Conservation (phyloP, 2,113 vertebrate species). For the Archocentrus centrarchus region DNA sequence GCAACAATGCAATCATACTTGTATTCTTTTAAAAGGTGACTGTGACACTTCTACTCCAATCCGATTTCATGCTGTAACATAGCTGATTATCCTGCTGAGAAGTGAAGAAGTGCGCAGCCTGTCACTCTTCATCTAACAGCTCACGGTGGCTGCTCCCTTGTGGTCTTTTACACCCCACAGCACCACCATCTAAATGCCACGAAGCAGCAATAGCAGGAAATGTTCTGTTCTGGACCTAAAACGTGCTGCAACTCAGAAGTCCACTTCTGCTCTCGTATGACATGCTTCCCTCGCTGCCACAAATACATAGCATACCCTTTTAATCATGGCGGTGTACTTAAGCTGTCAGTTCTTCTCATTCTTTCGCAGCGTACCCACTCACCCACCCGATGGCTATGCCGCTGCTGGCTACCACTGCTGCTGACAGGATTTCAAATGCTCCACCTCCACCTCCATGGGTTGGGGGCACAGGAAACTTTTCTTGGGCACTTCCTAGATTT, state of each 20-base stretch:
- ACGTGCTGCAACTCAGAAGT: not conserved
- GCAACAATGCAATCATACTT: not conserved
- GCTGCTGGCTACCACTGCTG: not conserved
- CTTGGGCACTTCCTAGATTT: not conserved
- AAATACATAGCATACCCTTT: not conserved
- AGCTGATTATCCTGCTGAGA: slow-evolving; percentile 2
- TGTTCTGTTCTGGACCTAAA: not conserved
- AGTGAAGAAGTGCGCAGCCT: slow-evolving; percentile 14
- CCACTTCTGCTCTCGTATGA: not conserved
- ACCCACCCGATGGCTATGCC: not conserved
- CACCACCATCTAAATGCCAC: not conserved
- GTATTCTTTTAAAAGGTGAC: not conserved
- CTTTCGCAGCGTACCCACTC: not conserved
- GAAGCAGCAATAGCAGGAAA: not conserved
- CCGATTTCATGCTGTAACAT: slow-evolving; percentile 2
- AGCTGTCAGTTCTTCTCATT: not conserved
- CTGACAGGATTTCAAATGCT: not conserved
- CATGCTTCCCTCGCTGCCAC: not conserved
- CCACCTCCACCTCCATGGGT: not conserved
- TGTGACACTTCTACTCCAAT: not conserved
- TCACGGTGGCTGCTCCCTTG: not conserved
- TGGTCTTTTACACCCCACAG: not conserved
- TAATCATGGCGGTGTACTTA: not conserved
- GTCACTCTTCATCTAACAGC: slow-evolving; percentile 11
- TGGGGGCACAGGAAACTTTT: not conserved